Conservation (phyloP, 2,113 vertebrate genomes). For the Progne subis region DNA sequence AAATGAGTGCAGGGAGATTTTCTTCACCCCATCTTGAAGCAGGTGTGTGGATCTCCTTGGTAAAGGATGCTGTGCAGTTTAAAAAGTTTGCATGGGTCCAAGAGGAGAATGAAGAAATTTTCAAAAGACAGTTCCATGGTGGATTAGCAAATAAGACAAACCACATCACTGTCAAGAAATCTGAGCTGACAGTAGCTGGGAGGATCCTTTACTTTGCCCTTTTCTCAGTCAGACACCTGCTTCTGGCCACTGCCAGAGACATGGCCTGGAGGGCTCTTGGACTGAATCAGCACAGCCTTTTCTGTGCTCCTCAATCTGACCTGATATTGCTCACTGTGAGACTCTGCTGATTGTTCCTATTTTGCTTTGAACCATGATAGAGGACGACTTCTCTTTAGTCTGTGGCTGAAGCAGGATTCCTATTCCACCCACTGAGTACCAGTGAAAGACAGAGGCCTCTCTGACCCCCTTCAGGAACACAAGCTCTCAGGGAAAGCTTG, state of each 20-base stretch:
- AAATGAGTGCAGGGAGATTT: background rate
- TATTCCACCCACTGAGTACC: background rate
- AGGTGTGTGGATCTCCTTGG: background rate
- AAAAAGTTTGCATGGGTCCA: background rate
- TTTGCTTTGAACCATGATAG: background rate
- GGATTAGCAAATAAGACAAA: background rate
- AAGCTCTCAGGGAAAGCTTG: background rate
- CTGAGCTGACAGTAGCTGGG: background rate
- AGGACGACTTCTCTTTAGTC: background rate
- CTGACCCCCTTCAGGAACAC: background rate
- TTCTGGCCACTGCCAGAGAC: background rate
- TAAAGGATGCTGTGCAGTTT: background rate
- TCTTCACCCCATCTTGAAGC: background rate
- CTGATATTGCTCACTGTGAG: rapidly evolving
- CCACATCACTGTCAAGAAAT: background rate
- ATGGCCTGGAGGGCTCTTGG: background rate
- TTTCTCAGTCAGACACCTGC: background rate
- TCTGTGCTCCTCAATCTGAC: background rate
- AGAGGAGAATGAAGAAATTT: background rate
- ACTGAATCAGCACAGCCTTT: background rate
- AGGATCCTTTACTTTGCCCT: background rate
- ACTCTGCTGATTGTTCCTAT: background rate
- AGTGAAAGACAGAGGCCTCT: no score
- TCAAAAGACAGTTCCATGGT: background rate
- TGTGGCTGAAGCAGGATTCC: background rate